Evolutionary conservation across 2,797 vertebrate species (phyloP), one percentile per base, ranked within the genome.

Genomic region (Anguilla megastoma): DNA sequence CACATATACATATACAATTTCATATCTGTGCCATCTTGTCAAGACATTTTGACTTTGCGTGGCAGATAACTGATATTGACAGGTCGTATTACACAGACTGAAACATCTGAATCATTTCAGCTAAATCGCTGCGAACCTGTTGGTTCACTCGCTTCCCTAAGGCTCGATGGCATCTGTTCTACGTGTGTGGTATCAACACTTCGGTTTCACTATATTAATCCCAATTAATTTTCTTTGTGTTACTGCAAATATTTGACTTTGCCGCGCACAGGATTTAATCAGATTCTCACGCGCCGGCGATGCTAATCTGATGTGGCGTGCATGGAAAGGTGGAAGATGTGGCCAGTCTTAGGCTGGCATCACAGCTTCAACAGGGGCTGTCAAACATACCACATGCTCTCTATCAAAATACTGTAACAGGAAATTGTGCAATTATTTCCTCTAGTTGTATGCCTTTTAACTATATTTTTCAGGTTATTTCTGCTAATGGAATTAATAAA

Each of bases 121-220:
- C 92, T 92, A 95, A 94, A 94, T 95, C 93, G 94, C 92, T 90
- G 90, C 90, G 91, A 94, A 95, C 88, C 90, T 88, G 92, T 93
- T 93, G 93, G 91, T 85, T 91, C 92, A 93, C 92, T 92, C 92
- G 85, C 92, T 92, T 94, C 95, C 95, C 94, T 93, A 94, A 94
- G 95, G 94, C 95, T 94, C 91, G n/a, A 91, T 87, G 91, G 93
- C 94, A 96, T 94, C 94, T 95, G 94, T 95, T 95, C 92, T 94
- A 91, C 94, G 94, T 93, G 94, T 94, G 93, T 90, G 74, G 85
- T 85, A 92, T 88, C 91, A 93, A 91, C 94, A 92, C 90, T 90
- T 93, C 89, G 92, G 92, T 94, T 94, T 92, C 94, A 91, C 90
- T 89, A 88, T 94, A 94, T 94, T 94, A 92, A 93, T 92, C 91